Evolutionary conservation across 1,140 invertebrate genomes (phyloP), one percentile per base, ranked within the genome.

Genomic region (Nymphalis io): DNA sequence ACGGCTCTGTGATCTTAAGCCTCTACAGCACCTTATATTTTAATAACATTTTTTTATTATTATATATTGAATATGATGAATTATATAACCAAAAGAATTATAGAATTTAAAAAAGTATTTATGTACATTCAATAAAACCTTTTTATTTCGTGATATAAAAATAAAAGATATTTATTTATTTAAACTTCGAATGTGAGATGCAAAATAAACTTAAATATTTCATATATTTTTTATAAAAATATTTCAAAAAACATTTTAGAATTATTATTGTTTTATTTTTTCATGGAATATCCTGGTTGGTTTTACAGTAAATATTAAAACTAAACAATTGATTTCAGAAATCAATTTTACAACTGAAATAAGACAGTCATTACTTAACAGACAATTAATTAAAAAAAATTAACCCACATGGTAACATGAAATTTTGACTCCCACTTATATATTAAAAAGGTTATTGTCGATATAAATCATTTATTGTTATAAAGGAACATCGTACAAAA

Each of bases 341-440:
- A 51, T 51, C 46, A 18, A 21, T 51, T 20, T 48, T 51, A 20
- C 46, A 18, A 51, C 46, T 51, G 16, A 20, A 16, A 20, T 46
- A 46, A 6, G 16, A 51, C 46, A 21, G 20, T 51, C 46, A n/a
- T 10, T 48, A 48, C 46, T 21, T 20, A 51, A 51, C 18, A 51
- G 10, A 21, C 46, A 20, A 20, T 3, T 42, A 42, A 42, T 42
- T 42, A 13, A 51, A 51, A 51, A 51, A 20, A 12, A 51, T 48
- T 33, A 78, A 76, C 70, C 74, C 68, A 76, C 59, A 70, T 83
- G 81, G 83, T 85, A 85, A 85, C 83, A 70, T 70, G 59, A 72
- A 75, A 79, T 81, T 81, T 79, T 75, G 73, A 76, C 70, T 82
- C 75, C 57, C 59, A 61, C 71, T 77, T 79, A 77, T 42, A 58